Percentiles rank a stretch among this genome's conserved stretches.
These are phyloP conservation scores for Eumaeus atala DNA, from an alignment of 1,140 invertebrate species.

Conservation along the genomic window DNA sequence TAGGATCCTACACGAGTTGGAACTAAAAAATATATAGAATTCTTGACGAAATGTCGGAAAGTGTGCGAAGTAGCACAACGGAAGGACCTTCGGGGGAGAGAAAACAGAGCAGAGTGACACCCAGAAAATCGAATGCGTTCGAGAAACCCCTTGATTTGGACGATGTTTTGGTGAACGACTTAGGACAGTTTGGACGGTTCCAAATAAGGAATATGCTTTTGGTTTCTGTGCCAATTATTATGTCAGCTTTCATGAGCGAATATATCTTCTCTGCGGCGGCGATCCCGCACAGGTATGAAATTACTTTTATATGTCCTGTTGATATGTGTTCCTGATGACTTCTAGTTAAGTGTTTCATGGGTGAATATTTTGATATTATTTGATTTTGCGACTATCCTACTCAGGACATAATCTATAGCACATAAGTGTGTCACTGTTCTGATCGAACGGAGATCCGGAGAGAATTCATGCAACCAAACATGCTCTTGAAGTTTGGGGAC, in stretches of 20 bases:
- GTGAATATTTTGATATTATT: too few species aligned
- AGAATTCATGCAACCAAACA: too few species aligned
- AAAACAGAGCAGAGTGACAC: background rate
- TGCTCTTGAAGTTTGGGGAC: too few species aligned
- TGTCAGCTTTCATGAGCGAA: slow-evolving; percentile 52
- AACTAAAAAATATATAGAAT: too few species aligned
- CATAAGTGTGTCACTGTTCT: too few species aligned
- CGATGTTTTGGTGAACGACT: slow-evolving; percentile 46
- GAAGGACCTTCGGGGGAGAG: slow-evolving; percentile 8
- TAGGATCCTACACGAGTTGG: too few species aligned
- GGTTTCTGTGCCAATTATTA: slow-evolving; percentile 43
- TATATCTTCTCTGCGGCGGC: slow-evolving; percentile 54
- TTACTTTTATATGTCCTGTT: too few species aligned
- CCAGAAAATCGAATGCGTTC: slow-evolving; percentile 5
- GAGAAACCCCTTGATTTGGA: slow-evolving; percentile 39
- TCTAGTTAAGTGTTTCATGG: too few species aligned
- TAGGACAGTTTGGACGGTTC: slow-evolving; percentile 50
- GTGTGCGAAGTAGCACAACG: background rate
- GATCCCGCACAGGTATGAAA: slow-evolving; percentile 44
- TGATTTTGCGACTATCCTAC: too few species aligned
- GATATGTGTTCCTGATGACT: too few species aligned
- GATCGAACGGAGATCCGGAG: too few species aligned
- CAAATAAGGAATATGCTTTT: slow-evolving; percentile 42
- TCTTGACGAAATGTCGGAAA: background rate
- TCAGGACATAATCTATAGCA: too few species aligned